Evolutionary conservation across 2,888 invertebrate species (phyloP).

Genomic region (Ypsolopha sequella): DNA sequence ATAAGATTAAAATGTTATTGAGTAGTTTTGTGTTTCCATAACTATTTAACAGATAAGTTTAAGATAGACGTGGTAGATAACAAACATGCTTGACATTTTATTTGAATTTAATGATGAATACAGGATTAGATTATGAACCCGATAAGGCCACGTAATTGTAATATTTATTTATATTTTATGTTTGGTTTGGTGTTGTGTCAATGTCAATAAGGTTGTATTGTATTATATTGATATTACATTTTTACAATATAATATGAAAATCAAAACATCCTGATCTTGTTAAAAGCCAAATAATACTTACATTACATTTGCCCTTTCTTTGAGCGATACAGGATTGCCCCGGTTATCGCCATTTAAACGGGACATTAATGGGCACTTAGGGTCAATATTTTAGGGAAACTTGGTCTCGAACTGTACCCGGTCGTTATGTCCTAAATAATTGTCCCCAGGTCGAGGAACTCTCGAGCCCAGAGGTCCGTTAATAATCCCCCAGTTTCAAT

Average conservation of each 20-base stretch:
- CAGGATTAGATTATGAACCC: background rate
- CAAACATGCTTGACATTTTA: too few species aligned
- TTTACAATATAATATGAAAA: background rate
- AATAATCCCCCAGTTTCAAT: background rate
- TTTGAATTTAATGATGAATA: too few species aligned
- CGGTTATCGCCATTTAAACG: slow-evolving; percentile 44
- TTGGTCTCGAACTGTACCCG: slow-evolving; percentile 22
- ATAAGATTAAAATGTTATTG: too few species aligned
- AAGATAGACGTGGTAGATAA: too few species aligned
- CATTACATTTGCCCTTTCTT: too few species aligned
- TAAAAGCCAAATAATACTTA: slow-evolving; percentile 15
- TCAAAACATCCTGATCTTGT: background rate
- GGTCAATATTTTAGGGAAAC: slow-evolving; percentile 53
- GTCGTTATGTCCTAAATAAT: slow-evolving; percentile 27
- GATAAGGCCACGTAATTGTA: background rate
- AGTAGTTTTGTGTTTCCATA: too few species aligned
- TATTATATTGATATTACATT: background rate
- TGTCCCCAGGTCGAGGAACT: slow-evolving; percentile 33
- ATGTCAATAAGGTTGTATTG: background rate
- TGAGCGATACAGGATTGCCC: slow-evolving; percentile 10
- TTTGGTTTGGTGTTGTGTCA: background rate
- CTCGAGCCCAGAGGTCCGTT: background rate
- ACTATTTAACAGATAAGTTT: too few species aligned
- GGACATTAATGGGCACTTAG: slow-evolving; percentile 53
- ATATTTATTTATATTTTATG: background rate